A percentile compares a stretch with the other conserved stretches of the same genome.
Evolutionary conservation across 1,140 invertebrate species (phyloP).

Genomic region (Orius insidiosus): DNA sequence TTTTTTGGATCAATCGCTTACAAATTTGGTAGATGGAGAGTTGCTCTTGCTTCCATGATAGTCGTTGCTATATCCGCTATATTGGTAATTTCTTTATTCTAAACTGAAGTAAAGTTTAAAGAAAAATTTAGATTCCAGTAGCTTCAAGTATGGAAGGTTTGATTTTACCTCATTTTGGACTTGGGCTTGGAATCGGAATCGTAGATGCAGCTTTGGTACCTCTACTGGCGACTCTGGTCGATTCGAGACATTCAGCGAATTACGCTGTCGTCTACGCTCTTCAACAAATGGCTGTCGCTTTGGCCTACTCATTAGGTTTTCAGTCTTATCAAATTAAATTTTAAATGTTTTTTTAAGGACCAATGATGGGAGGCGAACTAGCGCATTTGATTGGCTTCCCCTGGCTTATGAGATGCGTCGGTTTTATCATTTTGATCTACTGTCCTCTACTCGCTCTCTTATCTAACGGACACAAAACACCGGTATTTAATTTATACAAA

Average conservation of each 20-base stretch:
- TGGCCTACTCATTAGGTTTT: constrained; percentile 60
- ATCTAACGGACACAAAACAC: no score
- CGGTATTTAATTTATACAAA: no score
- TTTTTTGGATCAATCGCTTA: constrained; percentile 49
- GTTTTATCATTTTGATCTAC: constrained; percentile 47
- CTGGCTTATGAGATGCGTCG: constrained; percentile 49
- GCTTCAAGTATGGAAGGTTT: constrained; percentile 37
- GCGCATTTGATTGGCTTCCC: constrained; percentile 51
- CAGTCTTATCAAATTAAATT: neutral
- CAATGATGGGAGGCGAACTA: constrained; percentile 48
- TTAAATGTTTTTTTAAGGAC: constrained; percentile 30
- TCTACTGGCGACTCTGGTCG: constrained; percentile 51
- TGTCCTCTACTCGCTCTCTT: constrained; percentile 16
- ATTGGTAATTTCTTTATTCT: constrained; percentile 29
- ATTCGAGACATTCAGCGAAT: constrained; percentile 47
- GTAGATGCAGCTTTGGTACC: constrained; percentile 67
- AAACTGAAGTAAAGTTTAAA: neutral
- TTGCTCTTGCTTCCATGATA: constrained; percentile 40
- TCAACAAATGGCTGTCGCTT: constrained; percentile 69
- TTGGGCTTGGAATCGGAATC: constrained; percentile 58
- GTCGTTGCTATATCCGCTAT: constrained; percentile 43
- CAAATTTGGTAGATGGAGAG: constrained; percentile 40
- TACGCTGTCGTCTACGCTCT: constrained; percentile 78
- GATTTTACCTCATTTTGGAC: constrained; percentile 49
- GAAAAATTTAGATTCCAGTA: constrained; percentile 21